A percentile compares a stretch with the other conserved stretches of the same genome.
phyloP scores from a whole-genome alignment of 2,113 vertebrate genomes.

The Channa argus region DNA sequence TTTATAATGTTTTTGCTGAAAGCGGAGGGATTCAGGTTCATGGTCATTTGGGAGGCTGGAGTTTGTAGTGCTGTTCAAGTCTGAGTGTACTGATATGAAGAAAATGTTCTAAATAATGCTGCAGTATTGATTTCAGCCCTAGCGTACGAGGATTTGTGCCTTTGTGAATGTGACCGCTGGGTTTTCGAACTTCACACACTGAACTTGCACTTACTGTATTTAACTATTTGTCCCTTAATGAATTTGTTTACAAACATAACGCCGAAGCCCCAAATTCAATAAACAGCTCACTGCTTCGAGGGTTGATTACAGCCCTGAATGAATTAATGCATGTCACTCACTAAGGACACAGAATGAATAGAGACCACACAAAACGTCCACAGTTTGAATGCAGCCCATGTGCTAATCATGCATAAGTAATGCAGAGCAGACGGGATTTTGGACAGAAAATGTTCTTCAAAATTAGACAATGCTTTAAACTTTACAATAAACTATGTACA shows the following conservation, averaged over 20 bases:
- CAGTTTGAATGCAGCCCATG: conserved; percentile 26
- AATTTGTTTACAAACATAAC: not conserved
- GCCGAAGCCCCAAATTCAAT: not conserved
- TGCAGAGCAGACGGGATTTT: conserved; percentile 35
- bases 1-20: not conserved
- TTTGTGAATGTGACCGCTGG: not conserved
- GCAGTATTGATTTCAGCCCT: not conserved
- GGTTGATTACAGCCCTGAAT: conserved; percentile 13
- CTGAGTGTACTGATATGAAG: not conserved
- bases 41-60: not conserved
- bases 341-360: conserved; percentile 32
- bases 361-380: conserved; percentile 44
- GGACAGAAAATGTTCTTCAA: conserved; percentile 20
- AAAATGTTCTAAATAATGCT: not conserved
- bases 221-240: not conserved
- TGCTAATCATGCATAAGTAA: conserved; percentile 45
- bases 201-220: not conserved
- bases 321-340: conserved; percentile 37
- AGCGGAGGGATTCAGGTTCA: not conserved
- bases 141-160: not conserved
- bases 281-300: not conserved
- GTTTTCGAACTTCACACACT: not conserved
- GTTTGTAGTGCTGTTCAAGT: not conserved
- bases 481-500: conserved; percentile 4
- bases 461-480: conserved; percentile 31